These are phyloP conservation scores for Steinernema feltiae DNA, from an alignment of 1,140 invertebrate species.

Conservation along the genomic window DNA sequence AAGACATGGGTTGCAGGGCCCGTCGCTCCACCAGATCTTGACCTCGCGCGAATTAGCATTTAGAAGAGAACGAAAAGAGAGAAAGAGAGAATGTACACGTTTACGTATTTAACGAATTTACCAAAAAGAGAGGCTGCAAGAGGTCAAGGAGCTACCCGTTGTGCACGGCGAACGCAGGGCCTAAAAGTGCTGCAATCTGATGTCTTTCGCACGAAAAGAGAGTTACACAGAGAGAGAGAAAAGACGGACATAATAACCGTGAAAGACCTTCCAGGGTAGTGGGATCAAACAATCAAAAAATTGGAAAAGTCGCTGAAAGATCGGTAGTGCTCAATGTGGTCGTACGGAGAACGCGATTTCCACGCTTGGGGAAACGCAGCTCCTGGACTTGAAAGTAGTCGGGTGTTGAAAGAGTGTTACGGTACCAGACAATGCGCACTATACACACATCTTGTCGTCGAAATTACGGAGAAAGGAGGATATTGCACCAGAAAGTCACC, in stretches of 20 bases:
- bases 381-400: too few relatives aligned
- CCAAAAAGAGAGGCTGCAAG: neutral
- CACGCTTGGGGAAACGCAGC: too few relatives aligned
- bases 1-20: neutral
- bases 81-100: neutral
- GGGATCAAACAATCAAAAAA: neutral
- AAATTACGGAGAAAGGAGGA: neutral
- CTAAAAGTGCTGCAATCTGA: neutral
- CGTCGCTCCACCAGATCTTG: constrained; percentile 4
- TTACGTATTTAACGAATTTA: neutral
- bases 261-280: constrained; percentile 11
- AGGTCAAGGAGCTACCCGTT: constrained; percentile 14
- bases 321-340: constrained; percentile 9
- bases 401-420: neutral
- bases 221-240: neutral
- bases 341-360: neutral
- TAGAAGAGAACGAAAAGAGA: neutral
- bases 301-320: neutral
- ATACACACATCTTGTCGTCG: neutral
- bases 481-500: constrained; percentile 15
- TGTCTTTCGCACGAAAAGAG: neutral
- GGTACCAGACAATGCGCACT: neutral
- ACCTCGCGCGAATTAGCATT: neutral
- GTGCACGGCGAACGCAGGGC: constrained; percentile 6
- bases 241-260: constrained; percentile 13